These are phyloP conservation scores for Caenorhabditis briggsae DNA, from an alignment of 1,140 invertebrate genomes.

Conservation along the genomic window DNA sequence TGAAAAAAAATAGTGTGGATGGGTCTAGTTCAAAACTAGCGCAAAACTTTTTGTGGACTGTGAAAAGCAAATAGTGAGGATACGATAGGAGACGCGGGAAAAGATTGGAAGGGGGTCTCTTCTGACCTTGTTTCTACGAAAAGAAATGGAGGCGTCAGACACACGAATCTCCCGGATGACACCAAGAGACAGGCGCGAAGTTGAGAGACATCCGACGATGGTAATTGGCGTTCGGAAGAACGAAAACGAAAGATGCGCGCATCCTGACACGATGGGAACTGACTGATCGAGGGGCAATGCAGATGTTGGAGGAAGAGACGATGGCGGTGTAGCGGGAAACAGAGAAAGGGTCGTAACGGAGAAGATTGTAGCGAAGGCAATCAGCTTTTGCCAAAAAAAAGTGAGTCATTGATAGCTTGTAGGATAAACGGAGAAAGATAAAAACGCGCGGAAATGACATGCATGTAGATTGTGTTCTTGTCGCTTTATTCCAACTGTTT, in stretches of 20 bases:
- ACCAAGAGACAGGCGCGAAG: not conserved
- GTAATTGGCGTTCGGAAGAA: slow-evolving; percentile 55
- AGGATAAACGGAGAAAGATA: not conserved
- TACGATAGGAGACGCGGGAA: not conserved
- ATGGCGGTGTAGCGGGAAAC: no score
- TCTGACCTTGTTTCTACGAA: slow-evolving; percentile 35
- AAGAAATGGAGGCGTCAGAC: slow-evolving; percentile 46
- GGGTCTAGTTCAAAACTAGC: slow-evolving; percentile 36
- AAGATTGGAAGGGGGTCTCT: not conserved
- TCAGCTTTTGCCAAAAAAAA: slow-evolving; percentile 5
- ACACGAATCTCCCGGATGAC: slow-evolving; percentile 46
- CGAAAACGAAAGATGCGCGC: slow-evolving; percentile 25
- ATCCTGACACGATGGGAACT: slow-evolving; percentile 43
- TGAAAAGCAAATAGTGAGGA: slow-evolving; percentile 48
- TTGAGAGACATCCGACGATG: not conserved
- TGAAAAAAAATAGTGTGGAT: not conserved
- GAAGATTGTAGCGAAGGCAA: slow-evolving; percentile 26
- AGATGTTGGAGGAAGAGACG: not conserved
- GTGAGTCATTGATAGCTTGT: slow-evolving; percentile 25
- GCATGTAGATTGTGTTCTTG: not conserved
- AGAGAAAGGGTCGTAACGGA: no score
- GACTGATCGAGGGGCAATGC: slow-evolving; percentile 6
- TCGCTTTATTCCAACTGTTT: not conserved
- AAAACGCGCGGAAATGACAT: slow-evolving; percentile 13
- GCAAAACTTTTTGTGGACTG: slow-evolving; percentile 51